Conservation (phyloP, 2,888 invertebrate species). For the Neoascia interrupta region DNA sequence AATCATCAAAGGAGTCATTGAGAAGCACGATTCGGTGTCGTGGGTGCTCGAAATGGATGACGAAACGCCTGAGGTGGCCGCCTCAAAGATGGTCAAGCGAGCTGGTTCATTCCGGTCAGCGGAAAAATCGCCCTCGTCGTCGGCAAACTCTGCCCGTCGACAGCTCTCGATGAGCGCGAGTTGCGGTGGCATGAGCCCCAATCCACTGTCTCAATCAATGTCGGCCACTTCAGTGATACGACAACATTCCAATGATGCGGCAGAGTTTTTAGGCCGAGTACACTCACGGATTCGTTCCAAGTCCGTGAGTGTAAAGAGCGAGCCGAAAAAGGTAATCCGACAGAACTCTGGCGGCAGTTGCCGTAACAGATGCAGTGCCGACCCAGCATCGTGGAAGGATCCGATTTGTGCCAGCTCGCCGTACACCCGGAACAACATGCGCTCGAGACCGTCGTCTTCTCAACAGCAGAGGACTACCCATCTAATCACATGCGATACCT, state of each 20-base stretch:
- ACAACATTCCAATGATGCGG: constrained; percentile 76
- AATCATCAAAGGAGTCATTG: constrained; percentile 90
- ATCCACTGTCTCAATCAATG: constrained; percentile 80
- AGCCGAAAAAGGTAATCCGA: constrained; percentile 70
- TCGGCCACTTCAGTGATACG: constrained; percentile 81
- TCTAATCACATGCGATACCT: constrained; percentile 77
- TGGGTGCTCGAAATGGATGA: constrained; percentile 90
- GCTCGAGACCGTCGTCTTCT: constrained; percentile 47
- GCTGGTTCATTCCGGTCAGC: constrained; percentile 83
- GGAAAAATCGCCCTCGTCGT: constrained; percentile 75
- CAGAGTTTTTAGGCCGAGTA: constrained; percentile 73
- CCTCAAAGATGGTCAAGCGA: constrained; percentile 85
- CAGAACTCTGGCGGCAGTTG: constrained; percentile 69
- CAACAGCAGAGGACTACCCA: constrained; percentile 70
- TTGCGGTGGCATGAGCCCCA: constrained; percentile 72
- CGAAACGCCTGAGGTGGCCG: constrained; percentile 86
- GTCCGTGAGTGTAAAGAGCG: constrained; percentile 78
- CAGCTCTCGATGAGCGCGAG: constrained; percentile 75
- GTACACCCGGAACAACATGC: constrained; percentile 70
- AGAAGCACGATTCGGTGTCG: constrained; percentile 92
- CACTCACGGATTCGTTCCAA: constrained; percentile 80
- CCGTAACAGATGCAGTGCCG: constrained; percentile 64
- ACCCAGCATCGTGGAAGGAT: constrained; percentile 71
- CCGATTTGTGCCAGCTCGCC: constrained; percentile 71
- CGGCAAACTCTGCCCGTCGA: constrained; percentile 75